Conservation (phyloP, 1,140 invertebrate genomes). For the Platyura marginata region DNA sequence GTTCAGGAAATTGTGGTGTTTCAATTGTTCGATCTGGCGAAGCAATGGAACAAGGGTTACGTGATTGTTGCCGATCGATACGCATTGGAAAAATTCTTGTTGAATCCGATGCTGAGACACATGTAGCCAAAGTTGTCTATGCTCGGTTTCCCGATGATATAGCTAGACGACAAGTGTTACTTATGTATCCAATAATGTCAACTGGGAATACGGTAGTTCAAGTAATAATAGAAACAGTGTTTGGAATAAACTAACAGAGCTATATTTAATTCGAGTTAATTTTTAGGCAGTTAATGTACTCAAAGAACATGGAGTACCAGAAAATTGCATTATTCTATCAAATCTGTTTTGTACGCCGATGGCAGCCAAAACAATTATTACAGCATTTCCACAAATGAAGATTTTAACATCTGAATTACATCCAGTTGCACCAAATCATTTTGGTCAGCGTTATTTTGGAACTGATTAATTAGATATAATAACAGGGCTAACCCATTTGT, state of each 20-base stretch:
- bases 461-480: slow-evolving; percentile 58
- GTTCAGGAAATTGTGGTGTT: slow-evolving; percentile 96
- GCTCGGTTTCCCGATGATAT: slow-evolving; percentile 96
- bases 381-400: slow-evolving; percentile 80
- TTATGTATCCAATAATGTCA: slow-evolving; percentile 98
- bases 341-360: slow-evolving; percentile 92
- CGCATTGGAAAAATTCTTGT: slow-evolving; percentile 95
- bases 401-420: slow-evolving; percentile 92
- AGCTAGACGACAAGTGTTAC: slow-evolving; percentile 67
- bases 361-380: slow-evolving; percentile 70
- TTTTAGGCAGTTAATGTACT: slow-evolving; percentile 82
- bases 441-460: slow-evolving; percentile 97
- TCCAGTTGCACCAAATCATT: slow-evolving; percentile 90
- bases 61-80: slow-evolving; percentile 95
- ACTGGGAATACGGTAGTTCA: slow-evolving; percentile 83
- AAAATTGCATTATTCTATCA: slow-evolving; percentile 86
- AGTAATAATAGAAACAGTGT: slow-evolving; percentile 18
- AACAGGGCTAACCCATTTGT: no score
- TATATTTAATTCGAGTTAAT: neutral
- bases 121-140: slow-evolving; percentile 93
- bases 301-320: slow-evolving; percentile 80
- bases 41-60: slow-evolving; percentile 93
- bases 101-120: slow-evolving; percentile 90
- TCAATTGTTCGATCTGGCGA: slow-evolving; percentile 89
- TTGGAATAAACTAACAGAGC: neutral